These are phyloP conservation scores for Dryas iulia DNA, from an alignment of 1,140 invertebrate genomes.

Conservation along the genomic window DNA sequence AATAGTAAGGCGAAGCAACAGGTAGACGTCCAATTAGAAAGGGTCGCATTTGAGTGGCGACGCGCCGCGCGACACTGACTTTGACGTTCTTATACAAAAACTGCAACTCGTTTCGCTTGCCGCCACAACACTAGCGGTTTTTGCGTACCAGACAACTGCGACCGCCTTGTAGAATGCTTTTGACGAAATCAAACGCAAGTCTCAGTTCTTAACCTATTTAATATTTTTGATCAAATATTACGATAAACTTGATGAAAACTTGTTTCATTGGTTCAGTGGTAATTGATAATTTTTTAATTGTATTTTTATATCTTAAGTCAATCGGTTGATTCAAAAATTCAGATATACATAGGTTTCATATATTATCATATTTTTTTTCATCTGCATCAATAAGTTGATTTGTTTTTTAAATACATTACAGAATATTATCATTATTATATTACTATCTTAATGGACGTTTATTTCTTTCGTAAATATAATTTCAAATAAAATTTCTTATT, in stretches of 20 bases:
- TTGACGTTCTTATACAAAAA: constrained; percentile 68
- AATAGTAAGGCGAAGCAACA: constrained; percentile 68
- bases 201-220: not conserved
- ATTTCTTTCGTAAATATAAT: too few relatives aligned
- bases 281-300: not conserved
- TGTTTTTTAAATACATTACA: too few relatives aligned
- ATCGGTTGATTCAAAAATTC: too few relatives aligned
- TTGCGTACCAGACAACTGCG: constrained; percentile 56
- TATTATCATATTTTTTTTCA: too few relatives aligned
- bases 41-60: constrained; percentile 59
- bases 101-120: constrained; percentile 60
- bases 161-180: constrained; percentile 36
- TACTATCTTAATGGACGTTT: too few relatives aligned
- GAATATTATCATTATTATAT: too few relatives aligned
- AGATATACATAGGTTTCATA: too few relatives aligned
- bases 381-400: too few relatives aligned
- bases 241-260: not conserved
- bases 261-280: not conserved
- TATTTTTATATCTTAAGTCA: too few relatives aligned
- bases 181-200: not conserved
- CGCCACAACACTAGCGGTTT: constrained; percentile 58
- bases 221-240: not conserved
- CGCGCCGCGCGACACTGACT: constrained; percentile 62
- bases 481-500: too few relatives aligned
- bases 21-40: constrained; percentile 76